Base-by-base conservation (phyloP, 2,113 vertebrate species). In the Gorsachius goisagi region DNA sequence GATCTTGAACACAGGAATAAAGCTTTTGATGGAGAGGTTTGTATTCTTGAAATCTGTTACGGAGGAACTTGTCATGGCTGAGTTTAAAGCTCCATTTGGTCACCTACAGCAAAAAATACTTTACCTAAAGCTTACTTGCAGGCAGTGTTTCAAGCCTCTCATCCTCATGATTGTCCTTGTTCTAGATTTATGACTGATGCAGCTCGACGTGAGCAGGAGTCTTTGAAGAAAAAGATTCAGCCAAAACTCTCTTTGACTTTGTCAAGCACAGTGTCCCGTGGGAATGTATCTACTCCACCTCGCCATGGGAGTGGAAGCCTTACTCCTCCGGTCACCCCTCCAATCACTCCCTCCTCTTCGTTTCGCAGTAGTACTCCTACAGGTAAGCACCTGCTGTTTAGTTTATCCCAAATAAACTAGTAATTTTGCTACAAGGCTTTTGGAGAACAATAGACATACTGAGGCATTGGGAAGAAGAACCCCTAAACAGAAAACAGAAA, bases 341-440 rank as follows among this genome's bases (percentile, higher is more conserved):
- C 99, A 91, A 99, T 99, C 98, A 99, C 99, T 14, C 99, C 99
- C 20, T 99, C 99, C 59, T 99, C 99, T 32, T 99, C 99, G 0
- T 99, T 99, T 97, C 99, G 99, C 81, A 99, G 99, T 97, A 99
- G 98, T 82, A 99, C 99, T 32, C 99, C 99, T 21, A 99, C 99
- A 98, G 99, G 99, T 99, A 98, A 98, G 98, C 64, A 37, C 30
- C 33, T 53, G 4, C 59, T 11, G 8, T 55, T 83, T 47, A 28
- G 12, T 52, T 81, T 74, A 50, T 56, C 27, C 52, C 74, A 79
- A 11, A 85, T 39, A 59, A 78, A 63, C 58, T 32, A 33, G 35
- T 12, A 35, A 14, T 63, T 92, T 60, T 68, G 69, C 73, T 64
- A 2, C 7, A 2, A 52, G 75, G 22, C 39, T 12, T 72, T 72